Percentiles rank a stretch among this genome's conserved stretches.
Evolutionary conservation across 2,888 invertebrate genomes (phyloP).

Genomic region (Phorcus lineatus): DNA sequence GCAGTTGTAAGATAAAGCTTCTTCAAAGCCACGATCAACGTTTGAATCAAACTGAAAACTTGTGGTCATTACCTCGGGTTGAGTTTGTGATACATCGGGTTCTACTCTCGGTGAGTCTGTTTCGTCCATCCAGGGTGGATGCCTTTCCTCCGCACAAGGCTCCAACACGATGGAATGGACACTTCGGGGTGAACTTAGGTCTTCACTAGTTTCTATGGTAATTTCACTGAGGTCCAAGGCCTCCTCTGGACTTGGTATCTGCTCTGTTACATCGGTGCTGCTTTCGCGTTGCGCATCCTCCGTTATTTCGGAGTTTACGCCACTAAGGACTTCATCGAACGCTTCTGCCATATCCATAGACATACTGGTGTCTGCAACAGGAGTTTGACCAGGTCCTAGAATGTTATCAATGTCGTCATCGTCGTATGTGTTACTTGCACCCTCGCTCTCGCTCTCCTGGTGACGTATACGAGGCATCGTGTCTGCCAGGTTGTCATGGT

Average conservation of each 20-base stretch:
- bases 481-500: constrained; percentile 50
- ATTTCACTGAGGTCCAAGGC: background rate
- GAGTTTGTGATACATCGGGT: background rate
- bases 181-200: constrained; percentile 21
- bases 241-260: background rate
- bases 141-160: constrained; percentile 46
- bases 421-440: constrained; percentile 44
- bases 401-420: constrained; percentile 57
- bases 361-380: constrained; percentile 21
- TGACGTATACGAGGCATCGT: background rate
- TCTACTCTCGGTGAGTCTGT: constrained; percentile 14
- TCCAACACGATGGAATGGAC: constrained; percentile 49
- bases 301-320: background rate
- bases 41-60: constrained; percentile 56
- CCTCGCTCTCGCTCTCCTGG: constrained; percentile 48
- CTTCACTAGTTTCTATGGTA: background rate
- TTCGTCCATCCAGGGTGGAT: constrained; percentile 52
- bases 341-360: constrained; percentile 24
- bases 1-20: constrained; percentile 53
- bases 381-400: constrained; percentile 31
- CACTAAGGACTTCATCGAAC: background rate
- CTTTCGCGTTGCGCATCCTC: background rate
- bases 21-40: constrained; percentile 62
- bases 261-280: background rate
- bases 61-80: constrained; percentile 29